Percentiles rank a stretch among this genome's conserved stretches.
Conservation (phyloP, 2,888 invertebrate species). For the Odontomyia ornata region DNA sequence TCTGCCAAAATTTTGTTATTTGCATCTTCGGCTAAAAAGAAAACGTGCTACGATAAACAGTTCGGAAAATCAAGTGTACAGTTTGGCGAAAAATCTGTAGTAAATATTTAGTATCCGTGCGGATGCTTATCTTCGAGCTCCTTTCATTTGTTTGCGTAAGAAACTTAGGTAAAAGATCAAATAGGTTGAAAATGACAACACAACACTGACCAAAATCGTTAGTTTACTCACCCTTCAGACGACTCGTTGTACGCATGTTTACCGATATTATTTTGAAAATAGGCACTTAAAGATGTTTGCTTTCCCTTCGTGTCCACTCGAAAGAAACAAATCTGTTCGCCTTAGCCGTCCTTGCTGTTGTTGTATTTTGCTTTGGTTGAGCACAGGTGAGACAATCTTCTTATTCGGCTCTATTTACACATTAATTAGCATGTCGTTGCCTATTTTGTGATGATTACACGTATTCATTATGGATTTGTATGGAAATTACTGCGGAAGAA, state of each 20-base stretch:
- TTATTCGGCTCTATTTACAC: conserved; percentile 9
- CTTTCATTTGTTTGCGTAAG: not conserved
- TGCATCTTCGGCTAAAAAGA: not conserved
- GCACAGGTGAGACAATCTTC: not conserved
- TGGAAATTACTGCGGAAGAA: conserved; percentile 20
- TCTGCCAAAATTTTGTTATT: conserved; percentile 10
- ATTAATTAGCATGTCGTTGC: conserved; percentile 26
- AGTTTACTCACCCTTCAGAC: conserved; percentile 1
- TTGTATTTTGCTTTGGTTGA: no score
- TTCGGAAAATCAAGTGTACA: not conserved
- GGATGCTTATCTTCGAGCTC: not conserved
- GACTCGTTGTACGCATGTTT: not conserved
- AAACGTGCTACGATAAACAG: not conserved
- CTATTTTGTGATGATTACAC: conserved; percentile 5
- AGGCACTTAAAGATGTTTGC: conserved; percentile 17
- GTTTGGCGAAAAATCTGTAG: not conserved
- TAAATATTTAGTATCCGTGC: not conserved
- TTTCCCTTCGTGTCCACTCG: not conserved
- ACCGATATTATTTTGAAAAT: not conserved
- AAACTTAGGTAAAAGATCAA: not conserved
- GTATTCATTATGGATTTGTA: not conserved
- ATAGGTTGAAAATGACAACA: not conserved
- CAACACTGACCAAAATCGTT: not conserved
- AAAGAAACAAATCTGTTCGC: no score
- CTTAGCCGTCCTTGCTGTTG: no score